A percentile compares a stretch with the other conserved stretches of the same genome.
phyloP scores from a whole-genome alignment of 2,797 vertebrate species.

The Trachurus trachurus region DNA sequence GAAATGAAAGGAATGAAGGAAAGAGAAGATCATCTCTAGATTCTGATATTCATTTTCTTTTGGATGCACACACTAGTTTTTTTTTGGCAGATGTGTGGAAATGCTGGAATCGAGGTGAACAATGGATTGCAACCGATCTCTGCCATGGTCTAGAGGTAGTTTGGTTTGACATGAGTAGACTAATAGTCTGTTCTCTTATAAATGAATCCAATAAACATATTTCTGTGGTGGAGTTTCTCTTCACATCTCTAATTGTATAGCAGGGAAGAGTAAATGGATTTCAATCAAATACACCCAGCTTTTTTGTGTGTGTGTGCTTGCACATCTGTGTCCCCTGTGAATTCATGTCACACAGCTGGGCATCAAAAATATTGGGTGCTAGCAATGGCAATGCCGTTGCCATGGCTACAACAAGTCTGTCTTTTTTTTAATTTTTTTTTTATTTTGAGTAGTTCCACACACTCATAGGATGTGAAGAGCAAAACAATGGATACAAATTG shows the following conservation, averaged over 20 bases:
- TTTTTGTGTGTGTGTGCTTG: constrained; percentile 18
- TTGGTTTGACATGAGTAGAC: constrained; percentile 14
- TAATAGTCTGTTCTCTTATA: constrained; percentile 13
- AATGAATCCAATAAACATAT: constrained; percentile 35
- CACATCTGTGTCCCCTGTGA: constrained; percentile 14
- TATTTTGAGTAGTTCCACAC: constrained; percentile 18
- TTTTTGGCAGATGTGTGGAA: constrained; percentile 14
- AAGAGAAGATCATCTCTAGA: constrained; percentile 29
- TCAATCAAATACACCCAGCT: constrained; percentile 8
- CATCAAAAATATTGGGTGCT: constrained; percentile 58
- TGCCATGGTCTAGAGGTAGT: constrained; percentile 14
- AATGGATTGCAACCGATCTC: constrained; percentile 2
- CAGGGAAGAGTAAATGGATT: too few species aligned
- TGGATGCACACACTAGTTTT: background rate
- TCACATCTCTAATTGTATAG: background rate
- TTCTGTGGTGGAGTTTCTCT: constrained; percentile 13
- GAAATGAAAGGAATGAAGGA: constrained; percentile 15
- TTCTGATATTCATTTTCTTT: constrained; percentile 24
- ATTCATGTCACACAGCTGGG: constrained; percentile 42
- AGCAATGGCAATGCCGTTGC: constrained; percentile 53
- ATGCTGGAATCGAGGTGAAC: constrained; percentile 19
- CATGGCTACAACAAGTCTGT: constrained; percentile 52
- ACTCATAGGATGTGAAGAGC: constrained; percentile 30
- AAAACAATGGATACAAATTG: constrained; percentile 48
- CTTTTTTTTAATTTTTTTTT: constrained; percentile 25